phyloP scores from a whole-genome alignment of 1,140 invertebrate genomes.

The Coptotermes formosanus region DNA sequence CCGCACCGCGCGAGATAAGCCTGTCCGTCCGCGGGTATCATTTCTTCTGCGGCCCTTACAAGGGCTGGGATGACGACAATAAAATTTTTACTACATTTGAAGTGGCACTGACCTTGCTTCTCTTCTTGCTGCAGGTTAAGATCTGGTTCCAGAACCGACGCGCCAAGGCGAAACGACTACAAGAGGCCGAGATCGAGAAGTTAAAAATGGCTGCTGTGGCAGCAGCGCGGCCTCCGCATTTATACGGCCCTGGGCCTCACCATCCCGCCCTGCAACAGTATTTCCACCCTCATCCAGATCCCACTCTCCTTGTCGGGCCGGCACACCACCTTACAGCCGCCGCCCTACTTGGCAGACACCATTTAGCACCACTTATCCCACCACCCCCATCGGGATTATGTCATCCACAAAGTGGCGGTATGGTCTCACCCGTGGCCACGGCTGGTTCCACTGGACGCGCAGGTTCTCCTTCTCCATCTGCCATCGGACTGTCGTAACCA shows the following conservation, averaged over 20 bases:
- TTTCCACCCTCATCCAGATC: conserved; percentile 27
- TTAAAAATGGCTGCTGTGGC: conserved; percentile 70
- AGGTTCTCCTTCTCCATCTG: background rate
- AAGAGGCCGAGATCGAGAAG: conserved; percentile 92
- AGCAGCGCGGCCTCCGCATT: conserved; percentile 46
- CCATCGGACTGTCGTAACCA: conserved; percentile 25
- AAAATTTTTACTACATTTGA: too few relatives aligned
- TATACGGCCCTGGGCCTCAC: conserved; percentile 28
- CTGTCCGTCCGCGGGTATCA: too few relatives aligned
- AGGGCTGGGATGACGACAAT: too few relatives aligned
- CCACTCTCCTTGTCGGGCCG: background rate
- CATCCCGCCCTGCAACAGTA: conserved; percentile 19
- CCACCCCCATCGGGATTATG: conserved; percentile 25
- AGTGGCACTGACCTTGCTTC: background rate
- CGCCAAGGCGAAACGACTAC: conserved; percentile 90
- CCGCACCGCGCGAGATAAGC: too few relatives aligned
- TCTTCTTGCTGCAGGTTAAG: conserved; percentile 67
- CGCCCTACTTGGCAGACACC: conserved; percentile 34
- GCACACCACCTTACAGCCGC: conserved; percentile 30
- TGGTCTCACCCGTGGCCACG: background rate
- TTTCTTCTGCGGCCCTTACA: too few relatives aligned
- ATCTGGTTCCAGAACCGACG: conserved; percentile 98
- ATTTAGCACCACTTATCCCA: conserved; percentile 11
- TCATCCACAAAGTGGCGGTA: conserved; percentile 16
- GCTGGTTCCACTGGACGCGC: background rate